Conservation (phyloP, 2,888 invertebrate species). For the Drosophila anceps region DNA sequence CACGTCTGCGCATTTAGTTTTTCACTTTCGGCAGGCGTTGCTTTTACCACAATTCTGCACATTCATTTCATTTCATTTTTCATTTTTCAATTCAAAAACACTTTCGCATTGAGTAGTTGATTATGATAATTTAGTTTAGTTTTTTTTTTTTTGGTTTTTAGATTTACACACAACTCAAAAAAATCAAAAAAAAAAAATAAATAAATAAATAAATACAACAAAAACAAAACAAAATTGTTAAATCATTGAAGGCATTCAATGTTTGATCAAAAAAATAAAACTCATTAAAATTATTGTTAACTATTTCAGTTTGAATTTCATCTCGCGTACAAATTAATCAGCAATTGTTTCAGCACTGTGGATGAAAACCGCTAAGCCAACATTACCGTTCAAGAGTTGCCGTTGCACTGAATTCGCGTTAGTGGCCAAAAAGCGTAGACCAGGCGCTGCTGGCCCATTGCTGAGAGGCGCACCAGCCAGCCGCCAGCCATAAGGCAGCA, state of each 20-base stretch:
- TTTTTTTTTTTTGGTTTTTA: neutral
- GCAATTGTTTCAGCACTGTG: slow-evolving; percentile 33
- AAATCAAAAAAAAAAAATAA: slow-evolving; percentile 18
- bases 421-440: slow-evolving; percentile 73
- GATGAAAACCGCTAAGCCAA: slow-evolving; percentile 76
- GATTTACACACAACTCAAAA: slow-evolving; percentile 44
- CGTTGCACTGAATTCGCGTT: slow-evolving; percentile 84
- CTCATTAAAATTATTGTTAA: slow-evolving; percentile 2
- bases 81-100: slow-evolving; percentile 29
- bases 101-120: slow-evolving; percentile 27
- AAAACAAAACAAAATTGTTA: slow-evolving; percentile 1
- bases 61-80: slow-evolving; percentile 11
- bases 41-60: slow-evolving; percentile 44
- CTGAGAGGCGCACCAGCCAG: slow-evolving; percentile 29
- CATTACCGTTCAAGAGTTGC: slow-evolving; percentile 85
- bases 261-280: neutral
- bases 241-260: slow-evolving; percentile 2
- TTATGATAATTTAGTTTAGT: slow-evolving; percentile 12
- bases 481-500: slow-evolving; percentile 30
- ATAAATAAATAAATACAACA: too few species aligned
- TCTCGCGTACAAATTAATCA: slow-evolving; percentile 18
- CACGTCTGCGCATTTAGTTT: slow-evolving; percentile 73
- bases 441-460: slow-evolving; percentile 29
- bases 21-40: slow-evolving; percentile 68
- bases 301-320: slow-evolving; percentile 15